These are phyloP conservation scores for Molossus molossus DNA, from an alignment of 2,797 vertebrate genomes.

Conservation along the genomic window DNA sequence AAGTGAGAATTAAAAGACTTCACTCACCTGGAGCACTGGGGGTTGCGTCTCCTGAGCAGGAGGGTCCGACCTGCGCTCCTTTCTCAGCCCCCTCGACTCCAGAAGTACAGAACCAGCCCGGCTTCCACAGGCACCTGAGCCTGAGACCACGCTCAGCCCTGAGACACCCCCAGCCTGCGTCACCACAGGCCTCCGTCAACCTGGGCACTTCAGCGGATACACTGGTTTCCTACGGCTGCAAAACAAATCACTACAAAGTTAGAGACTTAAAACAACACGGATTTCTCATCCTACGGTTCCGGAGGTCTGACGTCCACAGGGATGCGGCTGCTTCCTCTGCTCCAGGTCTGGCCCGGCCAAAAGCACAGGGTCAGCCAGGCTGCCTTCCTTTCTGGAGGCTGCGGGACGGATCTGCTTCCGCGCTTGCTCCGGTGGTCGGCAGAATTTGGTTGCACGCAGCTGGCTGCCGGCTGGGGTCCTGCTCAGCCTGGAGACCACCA, in stretches of 20 bases:
- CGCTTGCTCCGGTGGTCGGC: too few species aligned
- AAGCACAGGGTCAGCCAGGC: background rate
- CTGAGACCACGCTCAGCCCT: background rate
- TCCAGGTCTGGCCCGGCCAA: background rate
- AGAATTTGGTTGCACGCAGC: background rate
- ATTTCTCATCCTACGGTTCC: background rate
- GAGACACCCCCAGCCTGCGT: background rate
- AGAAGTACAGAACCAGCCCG: background rate
- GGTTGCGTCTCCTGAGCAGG: background rate
- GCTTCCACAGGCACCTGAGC: background rate
- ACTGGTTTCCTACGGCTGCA: background rate
- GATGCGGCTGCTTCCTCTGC: too few species aligned
- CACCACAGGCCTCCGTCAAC: background rate
- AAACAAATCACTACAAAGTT: background rate
- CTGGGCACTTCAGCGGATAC: fast-evolving
- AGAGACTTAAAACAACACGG: background rate
- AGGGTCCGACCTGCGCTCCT: background rate
- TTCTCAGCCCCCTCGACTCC: background rate
- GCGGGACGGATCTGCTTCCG: background rate
- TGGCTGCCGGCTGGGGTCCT: background rate
- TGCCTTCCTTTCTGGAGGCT: too few species aligned
- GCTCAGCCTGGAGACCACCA: background rate
- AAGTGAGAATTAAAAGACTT: background rate
- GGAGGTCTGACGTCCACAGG: background rate
- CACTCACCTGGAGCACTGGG: background rate